phyloP scores from a whole-genome alignment of 2,888 invertebrate species.

The Neoscelio sp. region DNA sequence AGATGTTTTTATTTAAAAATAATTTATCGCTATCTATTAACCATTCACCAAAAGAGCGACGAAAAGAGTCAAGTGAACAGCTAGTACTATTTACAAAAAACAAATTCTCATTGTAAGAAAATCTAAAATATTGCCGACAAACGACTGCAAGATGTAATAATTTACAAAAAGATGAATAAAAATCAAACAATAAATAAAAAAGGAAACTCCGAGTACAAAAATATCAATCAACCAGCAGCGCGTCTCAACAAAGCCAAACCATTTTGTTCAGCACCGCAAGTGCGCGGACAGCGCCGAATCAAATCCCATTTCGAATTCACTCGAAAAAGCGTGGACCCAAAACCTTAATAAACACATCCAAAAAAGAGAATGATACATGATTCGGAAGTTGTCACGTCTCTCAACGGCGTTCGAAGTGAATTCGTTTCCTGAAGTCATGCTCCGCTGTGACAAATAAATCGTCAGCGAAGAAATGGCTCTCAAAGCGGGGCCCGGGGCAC shows the following conservation, averaged over 20 bases:
- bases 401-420: conserved; percentile 8
- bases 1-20: conserved; percentile 17
- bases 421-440: conserved; percentile 74
- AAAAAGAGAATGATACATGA: conserved; percentile 40
- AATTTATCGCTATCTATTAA: conserved; percentile 4
- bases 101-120: background rate
- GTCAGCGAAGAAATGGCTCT: too few relatives aligned
- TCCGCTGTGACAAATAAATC: conserved; percentile 71
- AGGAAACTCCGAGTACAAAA: background rate
- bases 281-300: conserved; percentile 45
- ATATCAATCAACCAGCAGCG: too few relatives aligned
- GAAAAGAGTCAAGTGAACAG: conserved; percentile 2
- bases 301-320: conserved; percentile 36
- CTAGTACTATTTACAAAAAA: conserved; percentile 37
- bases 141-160: conserved; percentile 15
- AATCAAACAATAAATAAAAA: conserved; percentile 4
- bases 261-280: conserved; percentile 41
- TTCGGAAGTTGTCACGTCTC: conserved; percentile 61
- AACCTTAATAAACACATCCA: conserved; percentile 52
- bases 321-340: background rate
- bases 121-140: conserved; percentile 14
- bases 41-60: conserved; percentile 17
- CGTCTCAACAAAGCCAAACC: conserved; percentile 8
- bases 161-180: conserved; percentile 1
- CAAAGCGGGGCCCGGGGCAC: conserved; percentile 29